Evolutionary conservation across 1,140 invertebrate genomes (phyloP), one percentile per base, ranked within the genome.

Genomic region (Aphaenogaster rudis): DNA sequence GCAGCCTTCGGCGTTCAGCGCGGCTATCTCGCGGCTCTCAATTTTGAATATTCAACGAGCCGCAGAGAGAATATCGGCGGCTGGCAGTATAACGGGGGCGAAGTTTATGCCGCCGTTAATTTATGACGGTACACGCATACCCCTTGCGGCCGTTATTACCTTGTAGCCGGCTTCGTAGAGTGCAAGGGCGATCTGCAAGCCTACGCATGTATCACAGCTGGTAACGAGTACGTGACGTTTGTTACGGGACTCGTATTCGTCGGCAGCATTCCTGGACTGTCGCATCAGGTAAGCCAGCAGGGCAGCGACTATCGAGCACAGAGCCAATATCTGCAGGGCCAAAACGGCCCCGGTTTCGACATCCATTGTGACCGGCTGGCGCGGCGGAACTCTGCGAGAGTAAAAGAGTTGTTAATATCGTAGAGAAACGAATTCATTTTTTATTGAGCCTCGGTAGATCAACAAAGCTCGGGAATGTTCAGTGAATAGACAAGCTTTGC

Each of bases 251-350:
- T 94, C 93, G 84, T 92, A 94, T 72, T 94, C 94, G 36, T 94
- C 93, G 61, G 86, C 90, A 7, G 96, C 96, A 33, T 96, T 96
- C 87, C 96, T 96, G 45, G 97, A 97, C 94, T 97, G 97, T 91
- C 97, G 96, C 91, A 98, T 95, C 80, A 98, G 94, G 91, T 98
- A 98, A 81, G 97, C 95, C 76, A 98, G 94, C 86, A 98, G 96
- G 9, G 97, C 97, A 1, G 97, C 97, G 39, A 97, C 97, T 87
- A 98, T 98, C 57, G 97, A 97, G 94, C 97, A 97, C 21, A 98
- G 95, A 1, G 97, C 97, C 74, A 97, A 96, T 88, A 98, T 95
- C 94, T 98, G 97, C 88, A 98, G 96, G 88, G 97, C 97, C 93
- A 98, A 95, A 45, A 97, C 96, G 91, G 97, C 95, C 94, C 97